Evolutionary conservation across 1,140 invertebrate genomes (phyloP).

Genomic region (Kradibia gibbosae): DNA sequence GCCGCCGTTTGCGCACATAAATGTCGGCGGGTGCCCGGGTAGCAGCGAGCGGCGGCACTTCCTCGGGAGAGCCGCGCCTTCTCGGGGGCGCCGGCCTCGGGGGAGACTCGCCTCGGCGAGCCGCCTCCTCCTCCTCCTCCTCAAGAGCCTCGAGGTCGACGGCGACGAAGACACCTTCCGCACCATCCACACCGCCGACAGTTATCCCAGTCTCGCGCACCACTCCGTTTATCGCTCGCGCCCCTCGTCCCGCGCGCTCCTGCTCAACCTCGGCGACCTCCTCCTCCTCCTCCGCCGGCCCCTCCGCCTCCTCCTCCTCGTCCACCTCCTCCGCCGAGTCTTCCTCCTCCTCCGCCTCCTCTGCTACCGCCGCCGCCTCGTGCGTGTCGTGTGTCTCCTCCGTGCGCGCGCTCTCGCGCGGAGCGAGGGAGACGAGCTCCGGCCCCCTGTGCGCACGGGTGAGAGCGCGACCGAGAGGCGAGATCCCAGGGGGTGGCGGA

Average conservation of each 20-base stretch:
- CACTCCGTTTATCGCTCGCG: neutral
- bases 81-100: neutral
- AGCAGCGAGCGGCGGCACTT: neutral
- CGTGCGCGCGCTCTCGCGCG: neutral
- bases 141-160: neutral
- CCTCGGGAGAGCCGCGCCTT: neutral
- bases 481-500: neutral
- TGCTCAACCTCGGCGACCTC: too few species aligned
- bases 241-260: neutral
- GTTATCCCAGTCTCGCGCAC: neutral
- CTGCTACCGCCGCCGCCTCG: too few species aligned
- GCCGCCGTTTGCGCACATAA: slow-evolving; percentile 65
- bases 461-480: neutral
- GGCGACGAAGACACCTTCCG: slow-evolving; percentile 19
- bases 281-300: too few species aligned
- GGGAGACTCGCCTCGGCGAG: neutral
- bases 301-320: too few species aligned
- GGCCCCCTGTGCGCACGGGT: neutral
- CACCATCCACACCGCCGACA: slow-evolving; percentile 14
- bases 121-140: neutral
- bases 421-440: slow-evolving; percentile 4
- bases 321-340: too few species aligned
- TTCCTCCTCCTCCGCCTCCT: too few species aligned
- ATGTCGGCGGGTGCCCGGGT: slow-evolving; percentile 49
- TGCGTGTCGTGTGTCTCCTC: too few species aligned